A percentile compares a stretch with the other conserved stretches of the same genome.
phyloP scores from a whole-genome alignment of 2,797 vertebrate species.

The Chelonia mydas region DNA sequence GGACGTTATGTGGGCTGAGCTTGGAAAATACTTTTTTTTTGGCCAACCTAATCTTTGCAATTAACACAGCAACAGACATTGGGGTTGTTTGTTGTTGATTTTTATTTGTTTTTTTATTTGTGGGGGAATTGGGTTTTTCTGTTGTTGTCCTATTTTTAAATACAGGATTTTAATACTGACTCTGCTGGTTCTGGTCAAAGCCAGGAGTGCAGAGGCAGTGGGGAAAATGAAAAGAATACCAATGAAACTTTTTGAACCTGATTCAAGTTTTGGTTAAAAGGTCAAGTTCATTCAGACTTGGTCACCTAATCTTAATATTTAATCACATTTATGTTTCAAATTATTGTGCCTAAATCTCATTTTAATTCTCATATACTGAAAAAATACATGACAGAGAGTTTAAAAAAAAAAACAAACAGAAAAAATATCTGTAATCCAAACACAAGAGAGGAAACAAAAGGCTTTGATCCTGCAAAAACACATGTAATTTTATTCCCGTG shows the following conservation, averaged over 20 bases:
- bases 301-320: neutral
- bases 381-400: neutral
- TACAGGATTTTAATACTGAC: neutral
- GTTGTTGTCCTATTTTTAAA: neutral
- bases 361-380: neutral
- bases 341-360: neutral
- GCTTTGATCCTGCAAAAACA: neutral
- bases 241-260: neutral
- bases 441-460: neutral
- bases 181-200: neutral
- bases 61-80: rapidly evolving
- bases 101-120: neutral
- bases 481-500: neutral
- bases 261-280: neutral
- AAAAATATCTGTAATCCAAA: neutral
- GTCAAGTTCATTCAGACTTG: neutral
- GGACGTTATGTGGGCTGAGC: neutral
- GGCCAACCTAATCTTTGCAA: neutral
- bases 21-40: neutral
- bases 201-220: neutral
- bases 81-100: rapidly evolving
- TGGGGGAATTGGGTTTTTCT: neutral
- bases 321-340: neutral
- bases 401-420: neutral
- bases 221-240: neutral